Base-by-base conservation (phyloP, 92 coral and sea anemone species). In the Epizoanthus fatuus region DNA sequence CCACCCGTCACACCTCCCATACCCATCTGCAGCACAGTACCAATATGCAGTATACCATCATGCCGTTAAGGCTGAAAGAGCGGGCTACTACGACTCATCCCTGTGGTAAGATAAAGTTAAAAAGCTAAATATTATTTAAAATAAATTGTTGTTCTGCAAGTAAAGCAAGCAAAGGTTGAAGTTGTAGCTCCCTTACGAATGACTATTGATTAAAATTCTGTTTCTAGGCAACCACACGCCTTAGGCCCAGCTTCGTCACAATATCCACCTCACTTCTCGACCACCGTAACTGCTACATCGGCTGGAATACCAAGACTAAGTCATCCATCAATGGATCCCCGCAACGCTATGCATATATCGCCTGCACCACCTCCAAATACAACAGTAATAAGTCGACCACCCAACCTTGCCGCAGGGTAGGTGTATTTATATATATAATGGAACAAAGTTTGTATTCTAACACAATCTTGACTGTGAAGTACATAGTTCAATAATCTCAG, bases 321-420 rank as follows among this genome's bases (percentile, higher is more conserved):
- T 47, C 99, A 92, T 51, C 97, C 98, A 16, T 93, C 97, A 1
- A 93, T 93, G 91, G 99, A 97, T 74, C 98, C 94, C 47, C 91
- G 96, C 38, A 91, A 91, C 39, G 89, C 93, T 84, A 89, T 89
- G 44, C 96, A 93, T 79, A 80, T 95, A 89, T 90, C 91, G 0
- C 95, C 96, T 6, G 98, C 99, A 0, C 98, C 99, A 10, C 99
- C 97, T 10, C 96, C 98, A 72, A 97, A 97, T 76, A 97, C 95
- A n/a, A 87, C 96, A 4, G 98, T 97, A 22, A 97, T 97, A 56
- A 91, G 85, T 35, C 90, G 96, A 12, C 88, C 98, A 0, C 96
- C 99, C 22, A 68, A 77, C 32, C 25, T 77, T 13, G 42, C 82
- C 0, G 44, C 70, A 58, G 82, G 82, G 82, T 77, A 77, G 37